Conservation (phyloP, 2,797 vertebrate species). For the Hoplostethus mediterraneus region DNA sequence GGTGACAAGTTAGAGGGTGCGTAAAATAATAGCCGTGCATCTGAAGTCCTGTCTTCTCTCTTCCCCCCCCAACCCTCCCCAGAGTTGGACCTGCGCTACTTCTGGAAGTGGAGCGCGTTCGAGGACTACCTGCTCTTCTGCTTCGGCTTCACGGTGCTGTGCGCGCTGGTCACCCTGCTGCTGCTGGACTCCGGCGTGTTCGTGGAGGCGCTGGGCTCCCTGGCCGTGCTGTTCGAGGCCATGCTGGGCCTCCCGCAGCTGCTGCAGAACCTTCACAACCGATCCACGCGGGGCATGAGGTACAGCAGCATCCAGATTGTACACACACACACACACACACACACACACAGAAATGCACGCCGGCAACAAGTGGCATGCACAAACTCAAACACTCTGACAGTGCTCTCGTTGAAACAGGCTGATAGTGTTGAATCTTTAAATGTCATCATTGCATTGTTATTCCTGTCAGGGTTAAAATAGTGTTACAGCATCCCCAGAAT, state of each 20-base stretch:
- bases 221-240: slow-evolving; percentile 86
- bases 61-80: slow-evolving; percentile 48
- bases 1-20: too few relatives aligned
- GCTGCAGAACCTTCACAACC: slow-evolving; percentile 84
- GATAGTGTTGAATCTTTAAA: neutral
- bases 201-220: slow-evolving; percentile 84
- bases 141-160: slow-evolving; percentile 80
- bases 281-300: slow-evolving; percentile 89
- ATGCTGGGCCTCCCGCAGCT: slow-evolving; percentile 89
- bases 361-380: neutral
- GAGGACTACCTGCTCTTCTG: slow-evolving; percentile 89
- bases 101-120: slow-evolving; percentile 87
- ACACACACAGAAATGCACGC: neutral
- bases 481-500: too few relatives aligned
- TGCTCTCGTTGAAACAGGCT: too few relatives aligned
- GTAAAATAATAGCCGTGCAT: too few relatives aligned
- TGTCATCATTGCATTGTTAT: too few relatives aligned
- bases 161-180: slow-evolving; percentile 81
- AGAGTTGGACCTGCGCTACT: slow-evolving; percentile 85
- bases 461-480: too few relatives aligned
- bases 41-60: neutral
- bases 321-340: slow-evolving; percentile 2
- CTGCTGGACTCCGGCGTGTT: slow-evolving; percentile 84
- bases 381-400: slow-evolving; percentile 3
- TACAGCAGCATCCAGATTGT: slow-evolving; percentile 37